phyloP scores from a whole-genome alignment of 2,888 invertebrate genomes.

The Hirudinaria manillensis region DNA sequence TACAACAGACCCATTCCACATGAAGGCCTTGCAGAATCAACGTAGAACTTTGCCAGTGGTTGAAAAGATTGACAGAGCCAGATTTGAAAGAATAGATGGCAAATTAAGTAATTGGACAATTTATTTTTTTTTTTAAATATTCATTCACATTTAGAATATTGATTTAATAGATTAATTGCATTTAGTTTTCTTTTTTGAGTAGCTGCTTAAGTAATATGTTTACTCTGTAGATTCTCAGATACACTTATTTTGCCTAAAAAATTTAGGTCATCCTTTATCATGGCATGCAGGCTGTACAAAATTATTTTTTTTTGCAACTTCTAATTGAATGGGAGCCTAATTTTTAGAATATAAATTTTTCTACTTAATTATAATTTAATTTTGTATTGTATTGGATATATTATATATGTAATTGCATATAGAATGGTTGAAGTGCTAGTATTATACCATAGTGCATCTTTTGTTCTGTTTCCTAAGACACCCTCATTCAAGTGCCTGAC shows the following conservation, averaged over 20 bases:
- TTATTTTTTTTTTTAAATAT: conserved; percentile 59
- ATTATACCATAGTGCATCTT: background rate
- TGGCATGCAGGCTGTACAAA: no score
- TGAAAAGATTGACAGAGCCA: conserved; percentile 72
- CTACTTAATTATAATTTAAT: background rate
- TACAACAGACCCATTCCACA: conserved; percentile 73
- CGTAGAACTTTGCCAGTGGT: conserved; percentile 77
- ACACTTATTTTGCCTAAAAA: no score
- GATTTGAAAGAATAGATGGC: conserved; percentile 71
- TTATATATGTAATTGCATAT: background rate
- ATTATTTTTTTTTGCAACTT: no score
- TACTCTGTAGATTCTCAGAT: no score
- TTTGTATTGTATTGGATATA: background rate
- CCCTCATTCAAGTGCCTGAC: conserved; percentile 73
- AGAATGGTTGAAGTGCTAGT: background rate
- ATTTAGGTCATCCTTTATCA: no score
- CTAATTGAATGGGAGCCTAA: no score
- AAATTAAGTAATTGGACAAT: conserved; percentile 76
- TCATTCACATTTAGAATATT: background rate
- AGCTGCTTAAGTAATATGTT: no score
- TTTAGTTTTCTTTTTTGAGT: no score
- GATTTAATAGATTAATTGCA: background rate
- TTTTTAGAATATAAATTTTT: no score
- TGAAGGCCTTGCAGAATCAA: conserved; percentile 61
- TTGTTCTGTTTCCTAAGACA: conserved; percentile 59